These are phyloP conservation scores for Tolypeutes matacus DNA, from an alignment of 2,797 vertebrate species.

Conservation along the genomic window DNA sequence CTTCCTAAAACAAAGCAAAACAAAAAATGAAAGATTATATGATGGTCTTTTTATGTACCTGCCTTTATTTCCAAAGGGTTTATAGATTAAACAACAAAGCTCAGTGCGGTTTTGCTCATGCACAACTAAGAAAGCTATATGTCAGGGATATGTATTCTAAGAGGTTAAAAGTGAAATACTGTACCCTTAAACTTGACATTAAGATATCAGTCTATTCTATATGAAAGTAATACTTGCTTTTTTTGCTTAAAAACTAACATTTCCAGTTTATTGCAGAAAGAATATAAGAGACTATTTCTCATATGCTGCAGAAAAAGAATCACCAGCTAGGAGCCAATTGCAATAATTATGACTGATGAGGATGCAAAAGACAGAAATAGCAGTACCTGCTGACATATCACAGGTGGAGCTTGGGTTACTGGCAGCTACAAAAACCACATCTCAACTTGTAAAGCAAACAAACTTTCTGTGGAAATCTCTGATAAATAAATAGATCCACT, in stretches of 20 bases:
- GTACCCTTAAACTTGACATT: background rate
- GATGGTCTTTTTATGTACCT: background rate
- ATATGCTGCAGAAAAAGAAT: background rate
- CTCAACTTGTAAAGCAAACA: background rate
- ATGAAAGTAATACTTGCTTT: background rate
- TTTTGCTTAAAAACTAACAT: background rate
- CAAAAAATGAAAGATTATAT: background rate
- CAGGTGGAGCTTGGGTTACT: background rate
- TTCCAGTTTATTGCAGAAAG: background rate
- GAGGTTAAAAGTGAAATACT: background rate
- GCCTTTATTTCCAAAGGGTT: background rate
- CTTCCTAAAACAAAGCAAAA: conserved; percentile 2
- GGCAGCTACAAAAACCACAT: conserved; percentile 44
- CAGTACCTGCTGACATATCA: background rate
- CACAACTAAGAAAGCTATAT: background rate
- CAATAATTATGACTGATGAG: background rate
- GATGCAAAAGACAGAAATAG: conserved; percentile 44
- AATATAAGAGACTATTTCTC: conserved; percentile 27
- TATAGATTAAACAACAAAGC: background rate
- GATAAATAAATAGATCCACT: background rate
- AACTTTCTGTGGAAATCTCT: conserved; percentile 14
- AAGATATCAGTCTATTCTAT: background rate
- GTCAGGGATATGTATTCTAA: background rate
- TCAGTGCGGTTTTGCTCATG: background rate
- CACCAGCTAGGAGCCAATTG: background rate